Evolutionary conservation across 2,888 invertebrate genomes (phyloP).

Genomic region (Gnatocerus cornutus): DNA sequence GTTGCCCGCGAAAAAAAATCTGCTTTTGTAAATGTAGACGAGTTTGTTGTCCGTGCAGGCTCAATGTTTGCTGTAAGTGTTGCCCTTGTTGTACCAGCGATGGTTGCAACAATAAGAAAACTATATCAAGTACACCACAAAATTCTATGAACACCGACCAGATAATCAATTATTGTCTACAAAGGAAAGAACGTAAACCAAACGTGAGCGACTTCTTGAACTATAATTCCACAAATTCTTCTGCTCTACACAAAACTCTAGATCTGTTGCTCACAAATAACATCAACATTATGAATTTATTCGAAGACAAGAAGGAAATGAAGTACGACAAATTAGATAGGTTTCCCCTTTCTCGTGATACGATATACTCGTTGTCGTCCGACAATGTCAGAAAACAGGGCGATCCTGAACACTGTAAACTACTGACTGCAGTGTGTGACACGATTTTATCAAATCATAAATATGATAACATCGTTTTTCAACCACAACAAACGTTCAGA

Average conservation of each 20-base stretch:
- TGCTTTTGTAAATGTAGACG: constrained; percentile 26
- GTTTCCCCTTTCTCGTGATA: background rate
- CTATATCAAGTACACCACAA: too few species aligned
- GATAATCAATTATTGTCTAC: constrained; percentile 18
- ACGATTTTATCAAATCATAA: constrained; percentile 35
- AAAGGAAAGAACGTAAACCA: constrained; percentile 1
- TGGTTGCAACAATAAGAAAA: too few species aligned
- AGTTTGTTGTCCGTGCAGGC: constrained; percentile 22
- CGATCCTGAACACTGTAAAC: constrained; percentile 30
- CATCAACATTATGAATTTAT: constrained; percentile 35
- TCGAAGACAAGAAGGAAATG: constrained; percentile 16
- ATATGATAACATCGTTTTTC: constrained; percentile 11
- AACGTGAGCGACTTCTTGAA: background rate
- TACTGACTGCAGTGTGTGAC: constrained; percentile 41
- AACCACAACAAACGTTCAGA: background rate
- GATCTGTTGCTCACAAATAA: constrained; percentile 34
- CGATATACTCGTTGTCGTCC: constrained; percentile 15
- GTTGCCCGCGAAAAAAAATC: background rate
- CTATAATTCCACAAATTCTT: background rate
- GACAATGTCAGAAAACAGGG: constrained; percentile 5
- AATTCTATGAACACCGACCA: background rate
- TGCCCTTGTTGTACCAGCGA: background rate
- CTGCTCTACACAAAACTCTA: constrained; percentile 22
- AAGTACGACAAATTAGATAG: background rate
- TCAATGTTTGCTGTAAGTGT: constrained; percentile 7